Evolutionary conservation across 2,113 vertebrate species (phyloP).

Genomic region (Oreochromis aureus): DNA sequence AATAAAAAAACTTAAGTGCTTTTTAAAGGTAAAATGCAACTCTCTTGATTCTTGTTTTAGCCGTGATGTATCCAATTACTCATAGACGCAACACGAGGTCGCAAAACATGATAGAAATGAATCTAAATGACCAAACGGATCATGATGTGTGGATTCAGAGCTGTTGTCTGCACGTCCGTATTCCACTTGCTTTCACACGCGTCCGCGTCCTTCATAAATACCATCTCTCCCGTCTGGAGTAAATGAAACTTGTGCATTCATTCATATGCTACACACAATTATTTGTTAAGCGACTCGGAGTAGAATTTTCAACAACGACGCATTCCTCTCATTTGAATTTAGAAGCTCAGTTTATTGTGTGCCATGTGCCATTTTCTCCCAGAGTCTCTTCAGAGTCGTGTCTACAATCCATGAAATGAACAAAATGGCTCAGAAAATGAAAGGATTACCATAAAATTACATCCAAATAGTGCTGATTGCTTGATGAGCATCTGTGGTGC

Average conservation of each 20-base stretch:
- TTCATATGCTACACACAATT: constrained; percentile 17
- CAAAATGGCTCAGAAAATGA: constrained; percentile 56
- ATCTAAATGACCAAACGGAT: neutral
- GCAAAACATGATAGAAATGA: neutral
- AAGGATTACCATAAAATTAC: constrained; percentile 61
- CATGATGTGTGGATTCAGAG: neutral
- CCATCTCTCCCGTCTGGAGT: neutral
- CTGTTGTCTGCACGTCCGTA: neutral
- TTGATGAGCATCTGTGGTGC: constrained; percentile 61
- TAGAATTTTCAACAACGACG: neutral
- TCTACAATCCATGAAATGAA: constrained; percentile 50
- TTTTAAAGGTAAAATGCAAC: neutral
- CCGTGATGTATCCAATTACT: too few species aligned
- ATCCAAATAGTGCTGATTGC: constrained; percentile 57
- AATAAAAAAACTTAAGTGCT: neutral
- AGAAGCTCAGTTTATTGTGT: constrained; percentile 1
- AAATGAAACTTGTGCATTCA: constrained; percentile 21
- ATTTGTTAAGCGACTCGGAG: neutral
- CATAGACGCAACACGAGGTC: too few species aligned
- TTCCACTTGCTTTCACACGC: neutral
- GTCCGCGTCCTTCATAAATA: neutral
- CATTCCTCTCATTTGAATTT: constrained; percentile 23
- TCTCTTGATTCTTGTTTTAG: neutral
- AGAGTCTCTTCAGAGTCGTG: neutral
- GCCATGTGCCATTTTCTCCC: constrained; percentile 20